Evolutionary conservation across 2,797 vertebrate species (phyloP).

Genomic region (Neosilurus hyrtlii): DNA sequence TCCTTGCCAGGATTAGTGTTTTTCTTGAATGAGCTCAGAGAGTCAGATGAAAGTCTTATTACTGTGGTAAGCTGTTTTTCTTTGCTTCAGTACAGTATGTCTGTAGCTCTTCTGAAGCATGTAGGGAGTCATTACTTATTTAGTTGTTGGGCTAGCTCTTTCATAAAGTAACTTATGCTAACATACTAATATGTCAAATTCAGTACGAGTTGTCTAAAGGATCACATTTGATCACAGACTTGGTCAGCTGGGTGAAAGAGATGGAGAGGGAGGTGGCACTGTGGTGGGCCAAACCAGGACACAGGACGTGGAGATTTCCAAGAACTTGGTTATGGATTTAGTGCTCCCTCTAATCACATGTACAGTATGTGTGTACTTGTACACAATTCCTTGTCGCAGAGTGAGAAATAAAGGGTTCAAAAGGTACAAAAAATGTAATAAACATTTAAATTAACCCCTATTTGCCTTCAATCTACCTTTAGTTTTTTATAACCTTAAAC

Average conservation of each 20-base stretch:
- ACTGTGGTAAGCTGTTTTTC: constrained; percentile 28
- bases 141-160: not conserved
- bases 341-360: constrained; percentile 40
- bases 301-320: constrained; percentile 49
- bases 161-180: no score
- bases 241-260: constrained; percentile 26
- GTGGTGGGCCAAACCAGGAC: constrained; percentile 43
- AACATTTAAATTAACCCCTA: not conserved
- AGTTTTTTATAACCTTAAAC: not conserved
- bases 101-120: constrained; percentile 23
- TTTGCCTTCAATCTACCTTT: not conserved
- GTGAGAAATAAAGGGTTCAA: constrained; percentile 35
- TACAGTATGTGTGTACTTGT: not conserved
- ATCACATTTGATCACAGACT: constrained; percentile 12
- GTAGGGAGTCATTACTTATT: constrained; percentile 18
- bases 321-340: constrained; percentile 50
- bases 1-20: constrained; percentile 51
- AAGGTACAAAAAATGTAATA: constrained; percentile 1
- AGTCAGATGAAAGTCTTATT: constrained; percentile 18
- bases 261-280: constrained; percentile 16
- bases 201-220: not conserved
- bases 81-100: constrained; percentile 9
- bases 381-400: not conserved
- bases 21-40: constrained; percentile 33
- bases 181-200: not conserved